phyloP scores from a whole-genome alignment of 2,888 invertebrate species.

The Electrophaes corylata region DNA sequence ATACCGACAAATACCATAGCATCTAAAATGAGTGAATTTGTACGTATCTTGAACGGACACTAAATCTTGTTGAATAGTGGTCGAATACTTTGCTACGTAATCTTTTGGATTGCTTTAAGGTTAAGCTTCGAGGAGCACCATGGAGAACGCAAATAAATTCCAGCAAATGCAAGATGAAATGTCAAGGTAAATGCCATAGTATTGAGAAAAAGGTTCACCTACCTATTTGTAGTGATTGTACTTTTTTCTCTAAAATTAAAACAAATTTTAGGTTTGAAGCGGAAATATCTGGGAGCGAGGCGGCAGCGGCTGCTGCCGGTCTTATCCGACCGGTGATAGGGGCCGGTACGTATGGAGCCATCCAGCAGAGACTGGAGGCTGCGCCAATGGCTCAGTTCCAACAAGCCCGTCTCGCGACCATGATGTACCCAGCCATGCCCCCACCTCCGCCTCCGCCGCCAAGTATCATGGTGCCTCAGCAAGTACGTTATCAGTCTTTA shows the following conservation, averaged over 20 bases:
- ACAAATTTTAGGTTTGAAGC: conserved; percentile 89
- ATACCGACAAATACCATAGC: not conserved
- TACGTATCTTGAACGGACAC: conserved; percentile 58
- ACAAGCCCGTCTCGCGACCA: conserved; percentile 54
- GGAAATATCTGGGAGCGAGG: conserved; percentile 89
- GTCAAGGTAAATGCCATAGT: conserved; percentile 86
- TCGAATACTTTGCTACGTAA: conserved; percentile 62
- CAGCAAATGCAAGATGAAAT: conserved; percentile 96
- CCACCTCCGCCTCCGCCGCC: conserved; percentile 87
- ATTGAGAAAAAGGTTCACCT: not conserved
- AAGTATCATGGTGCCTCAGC: conserved; percentile 88
- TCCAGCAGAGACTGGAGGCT: conserved; percentile 87
- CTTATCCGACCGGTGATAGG: conserved; percentile 87
- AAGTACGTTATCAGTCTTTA: conserved; percentile 67
- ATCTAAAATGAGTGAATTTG: conserved; percentile 53
- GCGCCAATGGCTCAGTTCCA: conserved; percentile 60
- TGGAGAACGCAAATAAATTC: conserved; percentile 83
- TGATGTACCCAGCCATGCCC: conserved; percentile 77
- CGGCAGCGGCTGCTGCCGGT: conserved; percentile 79
- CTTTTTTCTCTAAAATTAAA: too few relatives aligned
- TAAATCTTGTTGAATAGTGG: conserved; percentile 47
- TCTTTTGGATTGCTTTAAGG: conserved; percentile 80
- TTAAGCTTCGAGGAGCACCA: conserved; percentile 63
- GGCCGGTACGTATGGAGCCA: conserved; percentile 88
- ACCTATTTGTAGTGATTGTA: not conserved